Conservation (phyloP, 2,888 invertebrate genomes). For the Drosophila neonasuta region DNA sequence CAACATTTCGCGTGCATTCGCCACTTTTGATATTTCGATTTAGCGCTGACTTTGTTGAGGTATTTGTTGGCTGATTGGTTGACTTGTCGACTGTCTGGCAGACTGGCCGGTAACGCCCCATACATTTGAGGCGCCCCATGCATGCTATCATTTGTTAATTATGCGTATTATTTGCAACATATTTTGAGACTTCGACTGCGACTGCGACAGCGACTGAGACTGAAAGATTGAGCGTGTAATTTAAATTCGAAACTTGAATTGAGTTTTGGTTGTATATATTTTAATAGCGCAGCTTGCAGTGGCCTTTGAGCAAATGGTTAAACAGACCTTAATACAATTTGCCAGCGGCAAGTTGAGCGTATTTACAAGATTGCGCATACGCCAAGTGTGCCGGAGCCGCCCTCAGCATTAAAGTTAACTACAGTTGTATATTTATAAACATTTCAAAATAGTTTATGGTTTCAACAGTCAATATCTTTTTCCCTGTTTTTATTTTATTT, state of each 20-base stretch:
- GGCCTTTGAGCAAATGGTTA: constrained; percentile 46
- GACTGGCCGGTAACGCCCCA: constrained; percentile 30
- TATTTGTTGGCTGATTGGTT: constrained; percentile 26
- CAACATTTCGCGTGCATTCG: constrained; percentile 22
- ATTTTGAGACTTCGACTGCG: constrained; percentile 13
- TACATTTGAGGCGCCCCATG: constrained; percentile 34
- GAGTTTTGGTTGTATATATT: neutral
- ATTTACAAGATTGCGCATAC: constrained; percentile 48
- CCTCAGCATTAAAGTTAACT: constrained; percentile 31
- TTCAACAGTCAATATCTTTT: constrained; percentile 30
- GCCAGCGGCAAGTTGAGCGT: constrained; percentile 35
- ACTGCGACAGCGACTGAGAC: constrained; percentile 15
- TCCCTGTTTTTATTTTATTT: constrained; percentile 1
- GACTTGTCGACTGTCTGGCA: constrained; percentile 18
- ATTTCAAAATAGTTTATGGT: constrained; percentile 44
- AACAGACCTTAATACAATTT: constrained; percentile 38
- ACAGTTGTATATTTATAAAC: constrained; percentile 40
- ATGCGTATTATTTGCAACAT: constrained; percentile 65
- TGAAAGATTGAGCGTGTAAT: constrained; percentile 50
- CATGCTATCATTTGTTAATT: constrained; percentile 62
- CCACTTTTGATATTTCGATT: constrained; percentile 29
- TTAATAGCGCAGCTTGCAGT: constrained; percentile 20
- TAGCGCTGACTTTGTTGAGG: constrained; percentile 20
- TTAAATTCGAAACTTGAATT: constrained; percentile 36
- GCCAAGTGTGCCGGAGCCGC: constrained; percentile 31